These are phyloP conservation scores for Osmoderma eremita DNA, from an alignment of 2,888 invertebrate species.

Conservation along the genomic window DNA sequence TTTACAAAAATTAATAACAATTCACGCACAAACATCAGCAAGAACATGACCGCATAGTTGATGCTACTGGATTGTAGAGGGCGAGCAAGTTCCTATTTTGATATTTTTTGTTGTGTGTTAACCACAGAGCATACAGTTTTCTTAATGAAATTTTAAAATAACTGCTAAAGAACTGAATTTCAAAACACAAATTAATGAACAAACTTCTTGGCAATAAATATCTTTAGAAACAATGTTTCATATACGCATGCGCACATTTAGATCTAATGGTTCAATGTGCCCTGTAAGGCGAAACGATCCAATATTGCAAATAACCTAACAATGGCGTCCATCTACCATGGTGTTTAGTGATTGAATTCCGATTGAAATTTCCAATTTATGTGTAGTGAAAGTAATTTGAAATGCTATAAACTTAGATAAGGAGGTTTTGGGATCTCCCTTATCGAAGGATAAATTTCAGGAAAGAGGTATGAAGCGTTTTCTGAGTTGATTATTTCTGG, in stretches of 20 bases:
- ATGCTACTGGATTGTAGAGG: constrained; percentile 21
- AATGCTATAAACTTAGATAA: constrained; percentile 2
- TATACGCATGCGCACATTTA: constrained; percentile 5
- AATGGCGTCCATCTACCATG: constrained; percentile 2
- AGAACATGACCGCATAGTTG: constrained; percentile 18
- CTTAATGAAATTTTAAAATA: too few species aligned
- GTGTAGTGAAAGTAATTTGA: constrained; percentile 23
- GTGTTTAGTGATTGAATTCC: background rate
- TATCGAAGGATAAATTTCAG: background rate
- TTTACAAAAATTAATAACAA: constrained; percentile 32
- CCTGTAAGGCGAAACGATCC: background rate
- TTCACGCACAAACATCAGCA: constrained; percentile 23
- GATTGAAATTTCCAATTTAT: background rate
- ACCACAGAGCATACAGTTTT: background rate
- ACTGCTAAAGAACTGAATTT: background rate
- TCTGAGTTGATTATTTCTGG: background rate
- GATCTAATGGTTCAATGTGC: constrained; percentile 15
- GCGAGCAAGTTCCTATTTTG: background rate
- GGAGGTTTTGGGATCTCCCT: background rate
- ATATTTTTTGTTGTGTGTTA: background rate
- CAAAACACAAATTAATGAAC: background rate
- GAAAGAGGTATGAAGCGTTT: constrained; percentile 15
- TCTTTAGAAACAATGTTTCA: background rate
- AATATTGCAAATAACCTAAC: constrained; percentile 26
- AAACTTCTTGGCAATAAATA: background rate